phyloP scores from a whole-genome alignment of 2,888 invertebrate genomes.

The Neoaliturus tenellus region DNA sequence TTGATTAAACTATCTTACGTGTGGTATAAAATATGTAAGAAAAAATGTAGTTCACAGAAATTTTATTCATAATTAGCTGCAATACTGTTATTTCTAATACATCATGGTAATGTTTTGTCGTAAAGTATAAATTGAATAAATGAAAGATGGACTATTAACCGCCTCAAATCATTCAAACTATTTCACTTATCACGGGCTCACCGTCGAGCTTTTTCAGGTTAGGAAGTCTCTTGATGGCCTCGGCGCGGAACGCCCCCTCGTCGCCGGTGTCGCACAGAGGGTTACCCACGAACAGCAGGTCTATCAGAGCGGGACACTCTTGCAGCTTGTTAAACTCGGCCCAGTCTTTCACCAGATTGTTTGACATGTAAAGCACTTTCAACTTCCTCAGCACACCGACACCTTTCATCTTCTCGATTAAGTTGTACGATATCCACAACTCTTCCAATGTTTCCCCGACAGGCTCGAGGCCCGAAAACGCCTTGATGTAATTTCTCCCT shows the following conservation, averaged over 20 bases:
- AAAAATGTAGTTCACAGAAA: no score
- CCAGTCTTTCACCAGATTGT: constrained; percentile 94
- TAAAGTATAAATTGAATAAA: no score
- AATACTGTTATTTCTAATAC: no score
- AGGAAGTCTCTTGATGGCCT: constrained; percentile 84
- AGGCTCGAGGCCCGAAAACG: constrained; percentile 91
- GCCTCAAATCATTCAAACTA: constrained; percentile 37
- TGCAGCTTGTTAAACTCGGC: constrained; percentile 89
- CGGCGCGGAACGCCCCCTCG: constrained; percentile 81
- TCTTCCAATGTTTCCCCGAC: constrained; percentile 93
- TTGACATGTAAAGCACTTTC: constrained; percentile 88
- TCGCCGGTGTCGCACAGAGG: constrained; percentile 85
- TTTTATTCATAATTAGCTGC: no score
- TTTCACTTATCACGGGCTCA: constrained; percentile 79
- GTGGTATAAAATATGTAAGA: no score
- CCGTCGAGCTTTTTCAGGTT: constrained; percentile 88
- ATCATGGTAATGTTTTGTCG: no score
- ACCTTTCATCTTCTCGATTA: constrained; percentile 94
- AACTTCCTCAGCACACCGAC: constrained; percentile 87
- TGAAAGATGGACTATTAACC: no score
- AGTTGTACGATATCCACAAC: constrained; percentile 96
- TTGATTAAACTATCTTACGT: no score
- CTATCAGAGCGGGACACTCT: constrained; percentile 83
- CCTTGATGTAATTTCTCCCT: constrained; percentile 94
- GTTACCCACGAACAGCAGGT: constrained; percentile 88